Base-by-base conservation (phyloP, 1,140 invertebrate genomes). In the Drosophila paulistorum region DNA sequence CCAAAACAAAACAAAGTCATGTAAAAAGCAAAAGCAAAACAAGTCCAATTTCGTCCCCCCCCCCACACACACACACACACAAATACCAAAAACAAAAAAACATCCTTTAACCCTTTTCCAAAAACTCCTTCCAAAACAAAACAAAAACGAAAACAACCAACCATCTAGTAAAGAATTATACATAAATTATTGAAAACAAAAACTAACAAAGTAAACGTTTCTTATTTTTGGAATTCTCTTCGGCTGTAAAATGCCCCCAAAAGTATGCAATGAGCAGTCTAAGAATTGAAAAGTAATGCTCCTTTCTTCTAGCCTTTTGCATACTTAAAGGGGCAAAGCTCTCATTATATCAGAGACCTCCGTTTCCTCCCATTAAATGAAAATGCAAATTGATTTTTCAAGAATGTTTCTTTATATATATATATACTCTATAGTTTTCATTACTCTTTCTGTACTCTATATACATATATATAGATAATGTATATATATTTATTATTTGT, bases 111-210 rank as follows among this genome's bases (percentile, higher is more conserved):
- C 10, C 45, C 45, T 51, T 39, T 23, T 33, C 54, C 54, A 1
- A 10, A 10, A 39, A 33, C 7, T 26, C 30, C 13, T 14, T 11
- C 55, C 26, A 30, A 45, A 45, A 7, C 14, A 48, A 48, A 26
- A 26, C 23, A 26, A 48, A 48, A 48, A 20, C 17, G 13, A 48
- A 48, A 48, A 7, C 26, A 58, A 58, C 30, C 55, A 59, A 59
- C 57, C 57, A 59, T 37, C 57, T 59, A 59, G 57, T 59, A 59
- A 59, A 59, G 57, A 59, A 59, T 59, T 59, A 59, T 78, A 78
- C 76, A 78, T 78, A 78, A 78, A 78, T 75, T 78, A 75, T 75
- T 61, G 70, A 75, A 75, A 73, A 69, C 30, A 68, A 63, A 61
- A 73, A 57, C 54, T 30, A 54, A 41, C 5, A 41, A 37, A 11